Percentiles rank a stretch among this genome's conserved stretches.
phyloP scores from a whole-genome alignment of 1,140 invertebrate genomes.

The Dinoponera quadriceps region DNA sequence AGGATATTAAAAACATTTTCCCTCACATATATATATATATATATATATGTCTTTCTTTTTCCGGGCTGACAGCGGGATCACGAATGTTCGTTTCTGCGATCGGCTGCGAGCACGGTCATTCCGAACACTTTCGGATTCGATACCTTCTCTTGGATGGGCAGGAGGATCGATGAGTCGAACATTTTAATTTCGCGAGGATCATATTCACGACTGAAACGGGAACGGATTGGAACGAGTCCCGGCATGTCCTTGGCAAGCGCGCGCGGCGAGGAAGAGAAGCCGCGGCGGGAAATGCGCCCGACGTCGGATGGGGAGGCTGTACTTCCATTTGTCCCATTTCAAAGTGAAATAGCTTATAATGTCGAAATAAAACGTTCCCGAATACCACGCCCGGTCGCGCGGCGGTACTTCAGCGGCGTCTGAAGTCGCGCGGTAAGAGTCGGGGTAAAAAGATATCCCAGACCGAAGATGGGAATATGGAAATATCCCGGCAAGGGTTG shows the following conservation, averaged over 20 bases:
- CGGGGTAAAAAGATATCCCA: constrained; percentile 50
- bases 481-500: constrained; percentile 57
- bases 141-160: constrained; percentile 45
- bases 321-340: constrained; percentile 82
- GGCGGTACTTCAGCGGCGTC: constrained; percentile 42
- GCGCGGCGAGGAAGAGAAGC: constrained; percentile 1
- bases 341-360: constrained; percentile 81
- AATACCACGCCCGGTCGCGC: not conserved
- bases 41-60: too few species aligned
- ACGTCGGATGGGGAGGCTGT: constrained; percentile 54
- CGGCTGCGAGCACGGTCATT: not conserved
- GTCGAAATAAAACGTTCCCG: constrained; percentile 76
- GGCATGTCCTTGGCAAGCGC: constrained; percentile 31
- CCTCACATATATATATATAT: too few species aligned
- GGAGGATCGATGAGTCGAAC: constrained; percentile 38
- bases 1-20: constrained; percentile 55
- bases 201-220: constrained; percentile 65
- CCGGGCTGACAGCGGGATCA: constrained; percentile 2
- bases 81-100: constrained; percentile 37
- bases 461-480: constrained; percentile 65
- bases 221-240: constrained; percentile 54
- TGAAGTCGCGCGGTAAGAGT: constrained; percentile 60
- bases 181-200: constrained; percentile 71
- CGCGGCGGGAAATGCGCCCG: constrained; percentile 32
- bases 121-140: constrained; percentile 51